Evolutionary conservation across 2,113 vertebrate genomes (phyloP), one percentile per base, ranked within the genome.

Genomic region (Forbesichthys papilliferus): DNA sequence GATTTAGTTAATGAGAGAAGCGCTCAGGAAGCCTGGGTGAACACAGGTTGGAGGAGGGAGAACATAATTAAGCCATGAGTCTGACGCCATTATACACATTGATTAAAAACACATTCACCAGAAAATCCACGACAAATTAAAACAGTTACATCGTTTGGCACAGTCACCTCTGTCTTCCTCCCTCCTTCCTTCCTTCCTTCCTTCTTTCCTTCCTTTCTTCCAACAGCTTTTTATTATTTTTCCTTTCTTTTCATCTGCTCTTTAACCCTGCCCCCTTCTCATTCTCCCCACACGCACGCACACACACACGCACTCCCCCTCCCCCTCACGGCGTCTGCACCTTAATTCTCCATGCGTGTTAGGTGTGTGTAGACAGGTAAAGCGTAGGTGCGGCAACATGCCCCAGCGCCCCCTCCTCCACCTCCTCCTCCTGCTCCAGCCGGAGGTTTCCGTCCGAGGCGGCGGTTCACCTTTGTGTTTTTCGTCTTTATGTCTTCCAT

Each of bases 21-120:
- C 47, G 89, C 85, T 79, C 74, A 66, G 81, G 71, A 78, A 14
- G 80, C 69, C 79, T 74, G 83, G 71, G 79, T 79, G 73, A 80
- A 84, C 74, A 74, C 89, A 90, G 90, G 87, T 86, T 88, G 76
- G 87, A 27, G 89, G 88, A 90, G 85, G 86, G 79, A 73, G 78
- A 86, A 82, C 87, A 72, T 91, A 92, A 92, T 92, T 91, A 92
- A 91, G 79, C 81, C 6, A 51, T 59, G 85, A 81, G 76, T 84
- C 82, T 80, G 84, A 85, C 75, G 67, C 86, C 84, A 85, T 84
- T 86, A 84, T 78, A 81, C 84, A 81, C 87, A 85, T 84, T 91
- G 89, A 92, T 92, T 90, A 92, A 90, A 92, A 92, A 90, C 89
- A 88, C 88, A 73, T 88, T 91, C 84, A 74, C 77, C 77, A 71